A percentile compares a stretch with the other conserved stretches of the same genome.
Conservation (phyloP, 23 tunicate species). For the Styela clava region DNA sequence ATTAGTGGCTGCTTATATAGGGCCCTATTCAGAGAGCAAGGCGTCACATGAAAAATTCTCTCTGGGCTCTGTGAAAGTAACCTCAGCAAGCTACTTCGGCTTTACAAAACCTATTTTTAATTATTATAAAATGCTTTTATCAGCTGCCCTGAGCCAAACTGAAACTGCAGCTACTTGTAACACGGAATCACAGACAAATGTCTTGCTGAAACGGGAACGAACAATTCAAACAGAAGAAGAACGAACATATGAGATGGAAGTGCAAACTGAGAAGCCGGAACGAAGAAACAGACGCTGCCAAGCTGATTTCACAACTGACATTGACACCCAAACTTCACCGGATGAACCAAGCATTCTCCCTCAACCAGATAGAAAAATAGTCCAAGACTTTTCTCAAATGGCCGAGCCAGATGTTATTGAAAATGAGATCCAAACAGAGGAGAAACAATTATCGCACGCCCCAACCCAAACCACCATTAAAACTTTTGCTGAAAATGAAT, state of each 20-base stretch:
- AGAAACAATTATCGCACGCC: neutral
- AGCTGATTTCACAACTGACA: neutral
- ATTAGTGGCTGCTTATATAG: too few relatives aligned
- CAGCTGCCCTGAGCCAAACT: neutral
- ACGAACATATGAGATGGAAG: neutral
- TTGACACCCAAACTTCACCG: neutral
- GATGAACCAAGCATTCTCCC: neutral
- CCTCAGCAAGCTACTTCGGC: too few relatives aligned
- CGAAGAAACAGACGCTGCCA: neutral
- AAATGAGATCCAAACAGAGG: neutral
- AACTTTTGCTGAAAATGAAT: neutral
- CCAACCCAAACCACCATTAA: neutral
- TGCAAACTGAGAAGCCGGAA: neutral
- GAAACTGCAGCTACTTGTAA: neutral
- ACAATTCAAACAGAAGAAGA: neutral
- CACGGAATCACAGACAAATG: neutral
- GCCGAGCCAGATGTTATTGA: neutral
- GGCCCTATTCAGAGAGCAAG: too few relatives aligned
- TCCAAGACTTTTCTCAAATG: neutral
- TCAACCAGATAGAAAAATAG: neutral
- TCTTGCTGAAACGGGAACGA: neutral
- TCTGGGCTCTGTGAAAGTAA: too few relatives aligned
- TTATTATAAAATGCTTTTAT: too few relatives aligned
- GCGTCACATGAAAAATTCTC: too few relatives aligned
- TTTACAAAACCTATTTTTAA: too few relatives aligned